phyloP scores from a whole-genome alignment of 1,140 invertebrate species.

The Papilio polyxenes region DNA sequence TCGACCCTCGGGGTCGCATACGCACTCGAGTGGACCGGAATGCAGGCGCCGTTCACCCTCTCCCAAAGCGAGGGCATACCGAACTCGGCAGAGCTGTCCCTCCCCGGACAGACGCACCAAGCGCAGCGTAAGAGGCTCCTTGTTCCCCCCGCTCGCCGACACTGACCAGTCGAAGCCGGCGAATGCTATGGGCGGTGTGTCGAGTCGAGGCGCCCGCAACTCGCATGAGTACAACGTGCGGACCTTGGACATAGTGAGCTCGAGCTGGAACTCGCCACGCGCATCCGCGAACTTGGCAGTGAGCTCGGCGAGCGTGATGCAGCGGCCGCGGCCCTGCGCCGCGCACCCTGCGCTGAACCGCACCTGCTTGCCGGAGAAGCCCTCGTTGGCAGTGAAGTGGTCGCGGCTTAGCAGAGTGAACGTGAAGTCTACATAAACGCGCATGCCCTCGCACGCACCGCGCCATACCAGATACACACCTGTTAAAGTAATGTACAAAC shows the following conservation, averaged over 20 bases:
- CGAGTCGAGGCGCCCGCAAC: slow-evolving; percentile 81
- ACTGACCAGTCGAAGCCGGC: slow-evolving; percentile 93
- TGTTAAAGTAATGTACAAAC: slow-evolving; percentile 76
- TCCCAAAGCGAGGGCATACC: slow-evolving; percentile 87
- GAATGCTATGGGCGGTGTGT: slow-evolving; percentile 74
- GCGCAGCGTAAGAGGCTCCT: slow-evolving; percentile 81
- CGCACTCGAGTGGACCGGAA: slow-evolving; percentile 89
- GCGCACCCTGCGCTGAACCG: slow-evolving; percentile 87
- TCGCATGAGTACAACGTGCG: slow-evolving; percentile 89
- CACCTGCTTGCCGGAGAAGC: slow-evolving; percentile 89
- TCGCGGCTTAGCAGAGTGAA: slow-evolving; percentile 92
- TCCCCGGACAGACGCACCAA: slow-evolving; percentile 90
- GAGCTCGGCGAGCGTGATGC: slow-evolving; percentile 89
- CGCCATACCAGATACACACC: slow-evolving; percentile 92
- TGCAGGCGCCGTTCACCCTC: slow-evolving; percentile 87
- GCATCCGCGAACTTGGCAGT: slow-evolving; percentile 89
- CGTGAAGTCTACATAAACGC: slow-evolving; percentile 91
- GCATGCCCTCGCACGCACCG: slow-evolving; percentile 87
- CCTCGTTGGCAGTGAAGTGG: slow-evolving; percentile 92
- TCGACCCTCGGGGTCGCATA: slow-evolving; percentile 88
- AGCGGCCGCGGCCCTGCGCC: slow-evolving; percentile 89
- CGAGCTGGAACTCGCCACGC: slow-evolving; percentile 91
- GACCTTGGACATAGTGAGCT: slow-evolving; percentile 89
- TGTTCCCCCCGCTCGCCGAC: slow-evolving; percentile 86
- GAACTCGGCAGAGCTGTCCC: slow-evolving; percentile 89